Conservation (phyloP, 2,113 vertebrate genomes). For the Crotalus helleri region DNA sequence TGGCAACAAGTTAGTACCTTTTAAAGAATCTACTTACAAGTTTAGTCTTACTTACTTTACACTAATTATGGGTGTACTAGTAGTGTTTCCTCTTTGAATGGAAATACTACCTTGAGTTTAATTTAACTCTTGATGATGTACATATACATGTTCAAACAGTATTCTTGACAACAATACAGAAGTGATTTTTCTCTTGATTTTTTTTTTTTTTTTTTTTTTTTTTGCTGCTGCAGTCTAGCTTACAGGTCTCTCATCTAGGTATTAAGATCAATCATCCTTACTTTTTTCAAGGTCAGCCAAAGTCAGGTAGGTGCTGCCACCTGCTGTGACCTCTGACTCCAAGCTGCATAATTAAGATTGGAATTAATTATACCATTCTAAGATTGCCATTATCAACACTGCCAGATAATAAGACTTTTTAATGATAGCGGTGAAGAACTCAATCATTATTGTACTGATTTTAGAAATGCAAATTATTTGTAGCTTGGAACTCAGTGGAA, state of each 20-base stretch:
- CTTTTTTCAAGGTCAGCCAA: not conserved
- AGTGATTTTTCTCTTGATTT: not conserved
- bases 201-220: accelerated
- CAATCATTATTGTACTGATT: slow-evolving; percentile 23
- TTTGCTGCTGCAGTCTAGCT: not conserved
- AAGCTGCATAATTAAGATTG: not conserved
- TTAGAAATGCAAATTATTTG: slow-evolving; percentile 26
- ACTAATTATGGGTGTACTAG: not conserved
- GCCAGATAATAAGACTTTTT: not conserved
- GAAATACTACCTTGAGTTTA: not conserved
- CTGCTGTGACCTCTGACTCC: not conserved
- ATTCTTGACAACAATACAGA: not conserved
- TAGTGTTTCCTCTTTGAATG: not conserved
- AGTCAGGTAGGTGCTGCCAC: not conserved
- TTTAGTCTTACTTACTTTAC: not conserved
- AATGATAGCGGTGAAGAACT: not conserved
- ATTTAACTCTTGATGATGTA: not conserved
- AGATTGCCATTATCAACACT: not conserved
- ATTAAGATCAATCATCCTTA: not conserved
- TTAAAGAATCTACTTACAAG: not conserved
- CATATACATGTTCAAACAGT: not conserved
- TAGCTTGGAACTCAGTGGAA: slow-evolving; percentile 24
- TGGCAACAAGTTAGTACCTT: not conserved
- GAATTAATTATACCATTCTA: not conserved
- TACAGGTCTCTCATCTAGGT: not conserved